Percentiles rank a stretch among this genome's conserved stretches.
These are phyloP conservation scores for Columba livia DNA, from an alignment of 2,113 vertebrate genomes.

Conservation along the genomic window DNA sequence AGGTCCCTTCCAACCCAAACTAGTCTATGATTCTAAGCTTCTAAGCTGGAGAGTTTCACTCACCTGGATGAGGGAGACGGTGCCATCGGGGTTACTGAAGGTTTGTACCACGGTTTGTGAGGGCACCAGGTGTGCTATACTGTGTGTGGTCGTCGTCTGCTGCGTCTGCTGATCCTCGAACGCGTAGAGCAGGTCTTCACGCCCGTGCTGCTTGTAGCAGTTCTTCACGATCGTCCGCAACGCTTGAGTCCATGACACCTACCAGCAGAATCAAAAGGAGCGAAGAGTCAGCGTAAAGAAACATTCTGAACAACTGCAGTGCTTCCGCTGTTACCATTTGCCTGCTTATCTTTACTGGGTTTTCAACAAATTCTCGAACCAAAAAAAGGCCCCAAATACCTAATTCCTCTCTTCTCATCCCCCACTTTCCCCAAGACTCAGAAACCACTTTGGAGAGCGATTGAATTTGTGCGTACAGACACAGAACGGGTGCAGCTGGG, in stretches of 20 bases:
- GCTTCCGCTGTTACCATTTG: fast-evolving
- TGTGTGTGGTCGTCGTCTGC: conserved; percentile 85
- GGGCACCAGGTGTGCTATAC: conserved; percentile 94
- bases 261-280: not conserved
- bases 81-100: conserved; percentile 97
- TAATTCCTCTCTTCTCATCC: not conserved
- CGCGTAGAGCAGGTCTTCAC: conserved; percentile 94
- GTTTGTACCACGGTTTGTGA: conserved; percentile 98
- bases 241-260: conserved; percentile 99
- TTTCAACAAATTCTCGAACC: fast-evolving
- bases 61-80: conserved; percentile 98
- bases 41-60: not conserved
- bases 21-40: too few species aligned
- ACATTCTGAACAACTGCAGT: fast-evolving
- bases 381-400: fast-evolving
- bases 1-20: too few species aligned
- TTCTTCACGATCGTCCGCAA: conserved; percentile 97
- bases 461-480: not conserved
- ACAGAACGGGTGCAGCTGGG: not conserved
- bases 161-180: conserved; percentile 93
- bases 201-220: conserved; percentile 98
- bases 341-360: fast-evolving
- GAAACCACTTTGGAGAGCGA: not conserved
- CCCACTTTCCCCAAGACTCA: not conserved
- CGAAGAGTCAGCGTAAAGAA: fast-evolving